Evolutionary conservation across 2,797 vertebrate genomes (phyloP).

Genomic region (Oreochromis mossambicus): DNA sequence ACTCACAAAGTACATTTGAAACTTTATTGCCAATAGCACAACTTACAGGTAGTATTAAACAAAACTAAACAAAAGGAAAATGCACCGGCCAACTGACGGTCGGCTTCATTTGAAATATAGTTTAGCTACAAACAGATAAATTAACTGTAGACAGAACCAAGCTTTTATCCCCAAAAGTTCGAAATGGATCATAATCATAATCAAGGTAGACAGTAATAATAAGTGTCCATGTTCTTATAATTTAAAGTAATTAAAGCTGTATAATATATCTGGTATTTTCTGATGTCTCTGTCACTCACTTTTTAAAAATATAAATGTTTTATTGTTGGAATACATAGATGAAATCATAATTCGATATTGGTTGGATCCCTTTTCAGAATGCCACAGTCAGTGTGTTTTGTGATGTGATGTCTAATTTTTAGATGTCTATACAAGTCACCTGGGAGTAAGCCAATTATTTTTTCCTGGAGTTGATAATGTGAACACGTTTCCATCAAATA

Average conservation of each 20-base stretch:
- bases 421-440: neutral
- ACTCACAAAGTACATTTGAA: neutral
- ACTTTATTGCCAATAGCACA: neutral
- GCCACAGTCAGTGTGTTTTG: neutral
- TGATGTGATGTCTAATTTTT: neutral
- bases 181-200: neutral
- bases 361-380: fast-evolving
- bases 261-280: neutral
- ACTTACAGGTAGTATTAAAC: neutral
- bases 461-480: neutral
- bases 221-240: neutral
- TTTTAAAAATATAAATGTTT: neutral
- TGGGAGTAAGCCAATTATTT: neutral
- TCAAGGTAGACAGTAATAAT: neutral
- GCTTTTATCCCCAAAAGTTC: fast-evolving
- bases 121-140: neutral
- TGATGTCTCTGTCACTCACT: neutral
- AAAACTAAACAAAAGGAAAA: neutral
- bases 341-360: neutral
- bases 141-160: neutral
- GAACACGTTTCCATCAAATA: neutral
- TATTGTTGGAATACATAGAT: neutral
- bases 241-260: neutral
- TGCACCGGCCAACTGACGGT: fast-evolving
- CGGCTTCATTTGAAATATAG: neutral